Base-by-base conservation (phyloP, 2,113 vertebrate genomes). In the Xerus inauris region DNA sequence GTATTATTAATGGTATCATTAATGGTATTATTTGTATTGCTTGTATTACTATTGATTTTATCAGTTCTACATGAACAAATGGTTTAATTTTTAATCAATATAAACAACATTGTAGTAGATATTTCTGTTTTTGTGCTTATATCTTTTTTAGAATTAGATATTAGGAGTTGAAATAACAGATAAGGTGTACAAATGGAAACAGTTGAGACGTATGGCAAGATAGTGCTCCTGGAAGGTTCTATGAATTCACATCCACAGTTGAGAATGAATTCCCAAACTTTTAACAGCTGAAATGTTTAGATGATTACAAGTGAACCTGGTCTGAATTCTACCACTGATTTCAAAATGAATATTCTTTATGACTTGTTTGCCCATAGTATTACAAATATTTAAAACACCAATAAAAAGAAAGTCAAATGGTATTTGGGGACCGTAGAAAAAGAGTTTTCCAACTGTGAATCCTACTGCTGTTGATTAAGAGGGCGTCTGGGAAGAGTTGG, bases 391-490 rank as follows among this genome's bases (percentile, higher is more conserved):
- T 87, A 98, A 98, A 98, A 91, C 19, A 94, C 7, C 14, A 57
- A 96, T 86, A 62, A 93, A 89, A 96, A 38, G 17, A 69, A 87
- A 95, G 62, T 89, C 49, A 97, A 97, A 92, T 11, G 20, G 57
- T 40, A 14, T 89, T 96, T 91, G 71, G 93, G 87, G 89, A 95
- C 72, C 49, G 95, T 95, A 93, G 94, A 97, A 75, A 62, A 96
- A 57, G 69, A 94, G 35, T 95, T 95, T 95, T 97, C 94, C 97
- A 98, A 97, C 92, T 97, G 96, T 94, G 96, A 96, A 96, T 86
- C 62, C 20, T 82, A 96, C 81, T 85, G 59, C 77, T 98, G 90
- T 96, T 98, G 97, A 98, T 98, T 98, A 97, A 98, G 97, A 97
- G 28, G 80, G 81, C 97, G 67, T 98, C 96, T 97, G 45, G 95